Base-by-base conservation (phyloP, 2,888 invertebrate genomes). In the Neoscelio sp. region DNA sequence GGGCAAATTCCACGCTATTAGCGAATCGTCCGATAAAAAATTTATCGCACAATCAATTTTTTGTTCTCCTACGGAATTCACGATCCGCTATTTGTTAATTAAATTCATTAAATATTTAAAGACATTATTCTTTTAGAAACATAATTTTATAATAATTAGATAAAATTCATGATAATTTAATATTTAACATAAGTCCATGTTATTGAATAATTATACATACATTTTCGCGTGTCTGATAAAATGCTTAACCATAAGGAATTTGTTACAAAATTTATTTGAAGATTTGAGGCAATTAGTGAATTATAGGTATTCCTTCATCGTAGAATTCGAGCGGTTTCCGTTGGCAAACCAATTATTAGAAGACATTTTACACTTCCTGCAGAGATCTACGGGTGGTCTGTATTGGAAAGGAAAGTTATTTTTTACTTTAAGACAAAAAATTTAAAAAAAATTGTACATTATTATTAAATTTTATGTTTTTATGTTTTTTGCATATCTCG, bases 311-410 rank as follows among this genome's bases (percentile, higher is more conserved):
- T 77, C 56, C 26, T 42, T 62, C 46, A 48, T 73, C 56, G 58
- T 48, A 73, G 64, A 73, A 73, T 52, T 68, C 40, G 58, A 64
- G 73, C 68, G 68, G 80, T 80, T 80, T 73, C 71, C 71, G 79
- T 73, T 73, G 35, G 58, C 60, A 68, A 80, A 77, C 74, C 77
- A 54, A 68, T 77, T 73, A 80, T 80, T 80, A 80, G 73, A 70
- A 70, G 77, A 77, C 77, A 78, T 80, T 78, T 78, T 80, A 78
- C 70, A 80, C 80, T 80, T 80, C 80, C 77, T 77, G 74, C 80
- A 54, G 65, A 38, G 65, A 67, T 48, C 67, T 68, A 60, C 77
- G 80, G 80, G 77, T 80, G 80, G 80, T 74, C 74, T 56, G 64
- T 44, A 68, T 78, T 71, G 18, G 46, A 17, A 64, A 1, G 10